A percentile compares a stretch with the other conserved stretches of the same genome.
Evolutionary conservation across 2,113 vertebrate genomes (phyloP).

Genomic region (Actinemys pallida): DNA sequence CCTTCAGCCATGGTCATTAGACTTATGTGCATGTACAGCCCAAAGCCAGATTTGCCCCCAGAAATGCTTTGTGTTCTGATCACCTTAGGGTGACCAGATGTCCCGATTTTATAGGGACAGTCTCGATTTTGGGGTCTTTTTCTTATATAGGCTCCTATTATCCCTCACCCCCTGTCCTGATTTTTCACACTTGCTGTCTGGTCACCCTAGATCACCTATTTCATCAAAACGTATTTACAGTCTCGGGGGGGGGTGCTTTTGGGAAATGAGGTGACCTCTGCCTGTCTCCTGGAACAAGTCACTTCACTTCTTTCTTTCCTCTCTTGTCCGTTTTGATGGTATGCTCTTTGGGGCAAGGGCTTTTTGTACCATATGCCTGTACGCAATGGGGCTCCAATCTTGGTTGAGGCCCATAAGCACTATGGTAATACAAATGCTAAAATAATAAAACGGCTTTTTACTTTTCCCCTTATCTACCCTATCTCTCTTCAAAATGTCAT

Average conservation of each 20-base stretch:
- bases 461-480: background rate
- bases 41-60: background rate
- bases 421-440: slow-evolving; percentile 23
- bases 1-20: background rate
- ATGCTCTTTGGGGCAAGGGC: background rate
- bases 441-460: background rate
- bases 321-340: background rate
- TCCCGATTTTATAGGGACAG: too few species aligned
- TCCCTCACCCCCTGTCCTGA: too few species aligned
- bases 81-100: too few species aligned
- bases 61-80: background rate
- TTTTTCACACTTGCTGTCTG: too few species aligned
- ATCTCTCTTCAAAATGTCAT: slow-evolving; percentile 29
- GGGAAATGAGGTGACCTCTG: background rate
- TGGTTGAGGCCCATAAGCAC: background rate
- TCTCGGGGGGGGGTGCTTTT: background rate
- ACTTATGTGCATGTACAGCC: background rate
- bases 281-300: background rate
- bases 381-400: background rate
- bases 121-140: too few species aligned
- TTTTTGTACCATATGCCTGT: background rate
- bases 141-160: too few species aligned
- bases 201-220: background rate
- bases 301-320: background rate
- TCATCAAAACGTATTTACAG: background rate